Base-by-base conservation (phyloP, 2,888 invertebrate species). In the Agrochola circellaris region DNA sequence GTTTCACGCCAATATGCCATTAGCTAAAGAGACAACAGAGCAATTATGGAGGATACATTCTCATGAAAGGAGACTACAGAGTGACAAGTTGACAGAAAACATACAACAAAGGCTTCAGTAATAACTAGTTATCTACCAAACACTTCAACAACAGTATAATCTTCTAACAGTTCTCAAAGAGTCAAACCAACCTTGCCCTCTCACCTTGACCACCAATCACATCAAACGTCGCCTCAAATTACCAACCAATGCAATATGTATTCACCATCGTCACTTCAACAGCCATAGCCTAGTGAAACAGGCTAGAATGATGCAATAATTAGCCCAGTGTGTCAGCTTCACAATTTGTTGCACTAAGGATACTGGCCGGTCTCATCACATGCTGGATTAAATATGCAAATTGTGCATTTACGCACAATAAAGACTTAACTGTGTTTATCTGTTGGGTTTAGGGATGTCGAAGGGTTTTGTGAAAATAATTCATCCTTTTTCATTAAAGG, bases 341-440 rank as follows among this genome's bases (percentile, higher is more conserved):
- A 78, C 69, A 72, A 75, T 78, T 84, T 73, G 65, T 70, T 74
- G 74, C 67, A 77, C 30, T 71, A 65, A 69, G 73, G 73, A 38
- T 75, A 67, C 75, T 60, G 54, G 58, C 65, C 34, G 26, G 78
- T 70, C 66, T 72, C 86, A 86, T 88, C 87, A 82, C 81, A 85
- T 81, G 84, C 73, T 79, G 76, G 73, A 87, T 90, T 88, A 86
- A 85, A 76, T 89, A 91, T 92, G 91, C 84, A 89, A 91, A 92
- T 91, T 86, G 76, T 77, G 81, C 87, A 82, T 89, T 91, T 88
- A 91, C 88, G 89, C 87, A 92, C 87, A 89, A 91, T 93, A 90
- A 89, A 91, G 89, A 88, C 88, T 89, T 90, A 84, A 85, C 83
- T 88, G 82, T 76, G 75, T 83, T 81, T 76, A 77, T 74, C 68